Evolutionary conservation across 2,797 vertebrate species (phyloP), one percentile per base, ranked within the genome.

Genomic region (Enteromius argenteus): DNA sequence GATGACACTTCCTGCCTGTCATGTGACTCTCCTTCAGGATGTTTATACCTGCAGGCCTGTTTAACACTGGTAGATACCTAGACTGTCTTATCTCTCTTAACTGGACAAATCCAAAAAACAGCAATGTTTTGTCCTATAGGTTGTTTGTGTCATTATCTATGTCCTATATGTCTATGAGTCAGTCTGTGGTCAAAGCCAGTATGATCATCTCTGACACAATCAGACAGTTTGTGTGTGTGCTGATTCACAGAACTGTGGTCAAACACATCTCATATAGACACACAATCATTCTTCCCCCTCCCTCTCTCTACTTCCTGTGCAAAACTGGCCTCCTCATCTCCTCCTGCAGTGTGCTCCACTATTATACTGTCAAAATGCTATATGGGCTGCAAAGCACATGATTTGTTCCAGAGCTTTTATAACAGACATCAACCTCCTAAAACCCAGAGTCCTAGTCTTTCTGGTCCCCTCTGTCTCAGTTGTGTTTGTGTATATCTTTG

Each of bases 261-360:
- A 85, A 69, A 80, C 53, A 78, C 80, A 73, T 81, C 75, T 86
- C 46, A 46, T 21, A 42, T 35, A 67, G 39, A 44, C 67, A 68
- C 46, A 77, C 46, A 58, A 11, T 19, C 49, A 58, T 75, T 56
- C 35, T 42, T 53, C 53, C 71, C 58, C 32, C 44, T 66, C 66
- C 82, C 67, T 44, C 5, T 35, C 44, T 74, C 67, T 85, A 56
- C 81, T 87, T 89, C 84, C 86, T 87, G 84, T 89, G 88, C 83
- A 81, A 86, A 88, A 84, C 78, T 49, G 68, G 51, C 44, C 86
- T 89, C 60, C 30, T 80, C 80, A 64, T 82, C 46, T 79, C 37
- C 66, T 85, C 37, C 58, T 74, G 71, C 75, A 76, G 30, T 80
- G 60, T 35, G 4, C n/a, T 35, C 58, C 44, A 79, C 56, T 79